Percentiles rank a stretch among this genome's conserved stretches.
phyloP scores from a whole-genome alignment of 2,113 vertebrate species.

The Dipodomys merriami region DNA sequence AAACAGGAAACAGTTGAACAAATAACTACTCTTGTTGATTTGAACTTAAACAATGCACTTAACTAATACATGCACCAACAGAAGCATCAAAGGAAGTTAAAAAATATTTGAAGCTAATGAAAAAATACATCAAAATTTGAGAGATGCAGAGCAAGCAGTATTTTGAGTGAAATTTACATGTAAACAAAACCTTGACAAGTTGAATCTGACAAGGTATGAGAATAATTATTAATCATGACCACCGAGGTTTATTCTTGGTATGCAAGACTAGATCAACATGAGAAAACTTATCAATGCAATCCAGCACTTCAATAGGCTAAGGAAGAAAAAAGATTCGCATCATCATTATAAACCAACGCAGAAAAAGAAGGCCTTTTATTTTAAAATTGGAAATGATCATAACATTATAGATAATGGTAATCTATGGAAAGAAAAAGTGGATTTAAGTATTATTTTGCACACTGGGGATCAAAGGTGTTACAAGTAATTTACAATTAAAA shows the following conservation, averaged over 20 bases:
- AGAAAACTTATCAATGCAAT: background rate
- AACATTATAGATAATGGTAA: constrained; percentile 39
- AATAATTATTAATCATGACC: background rate
- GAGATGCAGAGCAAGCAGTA: background rate
- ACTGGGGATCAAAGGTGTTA: constrained; percentile 70
- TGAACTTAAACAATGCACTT: constrained; percentile 15
- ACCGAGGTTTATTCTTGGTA: background rate
- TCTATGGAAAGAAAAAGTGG: constrained; percentile 60
- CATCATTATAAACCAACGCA: too few relatives aligned
- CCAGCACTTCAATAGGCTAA: background rate
- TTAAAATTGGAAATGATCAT: constrained; percentile 34
- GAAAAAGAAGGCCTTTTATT: background rate
- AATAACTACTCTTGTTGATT: background rate
- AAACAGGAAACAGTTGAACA: background rate
- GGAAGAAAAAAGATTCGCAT: background rate
- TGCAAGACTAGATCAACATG: background rate
- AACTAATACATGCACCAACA: constrained; percentile 4
- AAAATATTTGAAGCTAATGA: constrained; percentile 19
- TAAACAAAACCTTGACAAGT: background rate
- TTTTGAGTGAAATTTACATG: background rate
- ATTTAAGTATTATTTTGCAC: constrained; percentile 65
- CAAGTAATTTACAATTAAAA: constrained; percentile 73
- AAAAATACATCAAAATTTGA: constrained; percentile 21
- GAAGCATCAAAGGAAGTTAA: background rate
- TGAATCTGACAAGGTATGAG: background rate